Evolutionary conservation across 2,888 invertebrate genomes (phyloP), one percentile per base, ranked within the genome.

Genomic region (Pammene fasciana): DNA sequence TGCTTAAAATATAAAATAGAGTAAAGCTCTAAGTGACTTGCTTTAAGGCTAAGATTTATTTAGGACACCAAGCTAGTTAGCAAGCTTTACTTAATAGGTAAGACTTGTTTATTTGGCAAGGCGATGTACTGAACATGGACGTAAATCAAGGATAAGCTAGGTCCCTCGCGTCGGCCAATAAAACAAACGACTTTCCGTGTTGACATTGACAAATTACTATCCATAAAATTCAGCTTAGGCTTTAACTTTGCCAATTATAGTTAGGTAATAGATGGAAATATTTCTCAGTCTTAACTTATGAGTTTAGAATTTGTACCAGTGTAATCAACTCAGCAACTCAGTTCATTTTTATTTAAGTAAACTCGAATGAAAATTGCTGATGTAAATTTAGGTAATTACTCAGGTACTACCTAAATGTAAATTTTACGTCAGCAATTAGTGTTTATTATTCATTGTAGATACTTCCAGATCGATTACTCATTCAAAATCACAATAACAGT

Each of bases 61-160:
- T 50, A 60, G 60, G 48, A 16, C 46, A 18, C 18, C 5, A 41
- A 52, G 52, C 50, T 41, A 16, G 46, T 50, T 38, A 50, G n/a
- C 4, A 38, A 61, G 34, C 60, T 48, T 41, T 50, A 50, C 18
- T 50, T 62, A 61, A 48, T 50, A 62, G 50, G 18, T 62, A 41
- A 62, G 50, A 38, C 11, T 60, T 45, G 66, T 60, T 50, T 59
- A 52, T 59, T 62, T 55, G 55, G 18, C 45, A 67, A 61, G 46
- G 5, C 50, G 38, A 57, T 16, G 45, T 43, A 57, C 43, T 52
- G 46, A 67, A 61, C 43, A 16, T 50, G 38, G 48, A 62, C 55
- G 54, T 61, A 67, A 55, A 62, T 67, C 45, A 61, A 55, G 54
- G 67, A 54, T 67, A 54, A 67, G 61, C 64, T 64, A 34, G 34